phyloP scores from a whole-genome alignment of 2,888 invertebrate genomes.

The Acronicta leporina region DNA sequence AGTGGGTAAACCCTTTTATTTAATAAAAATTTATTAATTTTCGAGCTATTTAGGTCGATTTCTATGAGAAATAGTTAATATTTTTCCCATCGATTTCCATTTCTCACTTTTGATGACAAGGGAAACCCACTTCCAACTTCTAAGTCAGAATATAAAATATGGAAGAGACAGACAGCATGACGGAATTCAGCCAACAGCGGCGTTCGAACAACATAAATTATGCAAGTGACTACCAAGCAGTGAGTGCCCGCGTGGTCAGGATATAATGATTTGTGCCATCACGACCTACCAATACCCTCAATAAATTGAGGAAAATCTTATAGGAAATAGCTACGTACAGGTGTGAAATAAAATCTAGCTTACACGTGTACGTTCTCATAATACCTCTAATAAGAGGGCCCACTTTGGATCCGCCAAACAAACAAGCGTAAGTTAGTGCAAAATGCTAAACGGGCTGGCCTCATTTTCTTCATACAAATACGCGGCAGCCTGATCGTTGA shows the following conservation, averaged over 20 bases:
- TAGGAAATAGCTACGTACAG: conserved; percentile 4
- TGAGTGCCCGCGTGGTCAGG: conserved; percentile 7
- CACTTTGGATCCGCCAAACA: conserved; percentile 50
- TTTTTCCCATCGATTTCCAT: conserved; percentile 7
- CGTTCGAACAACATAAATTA: conserved; percentile 19
- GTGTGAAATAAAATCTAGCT: conserved; percentile 16
- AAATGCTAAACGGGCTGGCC: conserved; percentile 68
- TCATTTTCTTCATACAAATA: conserved; percentile 58
- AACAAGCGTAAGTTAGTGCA: conserved; percentile 61
- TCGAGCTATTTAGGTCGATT: too few species aligned
- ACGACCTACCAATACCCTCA: conserved; percentile 1
- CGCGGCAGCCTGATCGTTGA: conserved; percentile 56
- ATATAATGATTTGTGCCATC: conserved; percentile 21
- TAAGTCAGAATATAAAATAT: conserved; percentile 23
- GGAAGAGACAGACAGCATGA: conserved; percentile 26
- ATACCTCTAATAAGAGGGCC: conserved; percentile 47
- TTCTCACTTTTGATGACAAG: neutral
- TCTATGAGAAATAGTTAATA: neutral
- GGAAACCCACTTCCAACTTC: conserved; percentile 5
- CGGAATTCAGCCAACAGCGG: conserved; percentile 10
- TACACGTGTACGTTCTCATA: conserved; percentile 39
- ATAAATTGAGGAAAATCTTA: conserved; percentile 31
- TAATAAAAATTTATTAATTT: too few species aligned
- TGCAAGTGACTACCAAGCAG: conserved; percentile 17
- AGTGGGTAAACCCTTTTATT: too few species aligned